Conservation (phyloP, 37 sponge, comb jelly and placozoan species). For the Chondrilla cf. caribensis region DNA sequence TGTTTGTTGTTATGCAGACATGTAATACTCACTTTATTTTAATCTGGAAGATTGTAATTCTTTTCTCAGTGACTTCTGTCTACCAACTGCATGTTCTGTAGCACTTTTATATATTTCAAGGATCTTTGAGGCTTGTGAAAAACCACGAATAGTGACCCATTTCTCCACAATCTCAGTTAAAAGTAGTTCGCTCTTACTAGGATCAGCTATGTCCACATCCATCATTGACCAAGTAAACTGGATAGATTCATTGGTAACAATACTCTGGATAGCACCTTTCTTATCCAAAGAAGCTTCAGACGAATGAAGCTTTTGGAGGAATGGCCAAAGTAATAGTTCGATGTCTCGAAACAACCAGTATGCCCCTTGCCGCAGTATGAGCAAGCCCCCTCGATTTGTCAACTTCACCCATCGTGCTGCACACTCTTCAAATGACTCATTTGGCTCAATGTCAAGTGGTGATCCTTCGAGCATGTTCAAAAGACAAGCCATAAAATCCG, state of each 20-base stretch:
- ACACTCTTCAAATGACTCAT: background rate
- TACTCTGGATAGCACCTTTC: background rate
- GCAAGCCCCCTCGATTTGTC: background rate
- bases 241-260: background rate
- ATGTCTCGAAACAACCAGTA: background rate
- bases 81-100: background rate
- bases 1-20: background rate
- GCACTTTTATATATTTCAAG: background rate
- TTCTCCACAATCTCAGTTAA: background rate
- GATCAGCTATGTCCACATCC: background rate
- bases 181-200: background rate
- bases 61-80: background rate
- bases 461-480: background rate
- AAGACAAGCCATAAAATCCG: background rate
- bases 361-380: background rate
- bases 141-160: slow-evolving; percentile 15
- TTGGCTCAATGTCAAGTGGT: background rate
- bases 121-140: background rate
- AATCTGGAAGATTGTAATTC: background rate
- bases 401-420: background rate
- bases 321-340: background rate
- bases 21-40: background rate
- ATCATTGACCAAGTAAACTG: background rate
- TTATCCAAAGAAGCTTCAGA: background rate
- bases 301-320: background rate